These are phyloP conservation scores for Tribolium freemani DNA, from an alignment of 2,888 invertebrate genomes.

Conservation along the genomic window DNA sequence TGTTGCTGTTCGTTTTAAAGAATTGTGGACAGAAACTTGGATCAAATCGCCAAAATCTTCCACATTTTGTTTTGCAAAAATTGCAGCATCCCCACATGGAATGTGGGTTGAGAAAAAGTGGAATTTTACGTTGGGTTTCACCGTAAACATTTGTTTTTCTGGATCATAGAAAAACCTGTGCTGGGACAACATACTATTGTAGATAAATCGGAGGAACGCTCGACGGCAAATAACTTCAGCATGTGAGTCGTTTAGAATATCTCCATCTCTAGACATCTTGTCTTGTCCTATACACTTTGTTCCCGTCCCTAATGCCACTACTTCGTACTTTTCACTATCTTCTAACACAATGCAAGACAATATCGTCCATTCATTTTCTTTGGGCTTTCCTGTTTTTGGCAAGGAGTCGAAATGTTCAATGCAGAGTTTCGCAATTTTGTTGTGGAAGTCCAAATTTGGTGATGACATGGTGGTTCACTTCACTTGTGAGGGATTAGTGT, in stretches of 20 bases:
- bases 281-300: constrained; percentile 89
- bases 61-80: constrained; percentile 74
- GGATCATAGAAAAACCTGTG: not conserved
- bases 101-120: constrained; percentile 90
- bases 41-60: constrained; percentile 57
- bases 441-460: constrained; percentile 46
- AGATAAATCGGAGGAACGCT: constrained; percentile 83
- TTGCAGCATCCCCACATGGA: constrained; percentile 96
- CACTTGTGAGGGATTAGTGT: not conserved
- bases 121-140: constrained; percentile 74
- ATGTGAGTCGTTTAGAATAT: constrained; percentile 90
- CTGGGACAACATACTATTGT: constrained; percentile 69
- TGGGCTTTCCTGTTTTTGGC: constrained; percentile 87
- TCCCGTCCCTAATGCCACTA: constrained; percentile 90
- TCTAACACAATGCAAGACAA: constrained; percentile 80
- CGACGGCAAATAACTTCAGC: constrained; percentile 91
- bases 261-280: constrained; percentile 77
- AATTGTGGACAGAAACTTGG: not conserved
- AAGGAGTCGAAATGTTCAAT: constrained; percentile 74
- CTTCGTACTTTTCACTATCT: constrained; percentile 68
- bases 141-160: constrained; percentile 46
- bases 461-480: not conserved
- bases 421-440: constrained; percentile 72
- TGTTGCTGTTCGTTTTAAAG: not conserved
- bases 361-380: constrained; percentile 85